Base-by-base conservation (phyloP, 2,797 vertebrate species). In the Cryptoprocta ferox region DNA sequence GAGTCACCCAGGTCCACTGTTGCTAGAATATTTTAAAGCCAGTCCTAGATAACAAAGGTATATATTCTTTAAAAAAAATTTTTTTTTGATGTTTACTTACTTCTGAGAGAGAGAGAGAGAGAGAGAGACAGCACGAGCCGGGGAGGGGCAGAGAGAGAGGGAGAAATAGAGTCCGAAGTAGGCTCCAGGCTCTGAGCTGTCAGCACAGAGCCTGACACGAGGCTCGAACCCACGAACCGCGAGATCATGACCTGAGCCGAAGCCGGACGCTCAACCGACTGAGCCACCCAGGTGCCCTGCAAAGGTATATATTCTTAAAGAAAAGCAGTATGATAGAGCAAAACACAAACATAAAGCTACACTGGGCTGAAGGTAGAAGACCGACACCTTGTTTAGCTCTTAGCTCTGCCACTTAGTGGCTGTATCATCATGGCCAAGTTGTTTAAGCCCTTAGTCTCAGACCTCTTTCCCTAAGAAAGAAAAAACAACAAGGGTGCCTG, bases 401-500 rank as follows among this genome's bases (percentile, higher is more conserved):
- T 71, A 84, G 37, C 14, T 65, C 26, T 50, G 45, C 15, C n/a
- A 42, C 63, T 78, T 45, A 30, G 19, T 89, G 50, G 63, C 68
- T 82, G 14, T 35, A 65, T 45, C 63, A 83, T 68, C 70, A 39
- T 78, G 63, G 8, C 28, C 71, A 92, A 66, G 6, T 79, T 97
- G 65, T 56, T 88, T 76, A 96, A 91, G 70, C 37, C n/a, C 42
- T 96, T 95, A 68, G 59, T 79, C 53, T 90, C 37, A 90, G 26
- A 88, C 56, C 39, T 93, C 48, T 93, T 95, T 92, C 63, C 63
- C 65, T 76, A 89, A 92, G 35, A 92, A 59, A 53, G 35, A 14
- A 42, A 53, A 37, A 19, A 59, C 56, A 56, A 56, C 19, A 59
- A 18, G 56, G 56, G 21, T 19, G 1, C 56, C 56, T 59, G 56